These are phyloP conservation scores for Motacilla alba DNA, from an alignment of 2,113 vertebrate genomes.

Conservation along the genomic window DNA sequence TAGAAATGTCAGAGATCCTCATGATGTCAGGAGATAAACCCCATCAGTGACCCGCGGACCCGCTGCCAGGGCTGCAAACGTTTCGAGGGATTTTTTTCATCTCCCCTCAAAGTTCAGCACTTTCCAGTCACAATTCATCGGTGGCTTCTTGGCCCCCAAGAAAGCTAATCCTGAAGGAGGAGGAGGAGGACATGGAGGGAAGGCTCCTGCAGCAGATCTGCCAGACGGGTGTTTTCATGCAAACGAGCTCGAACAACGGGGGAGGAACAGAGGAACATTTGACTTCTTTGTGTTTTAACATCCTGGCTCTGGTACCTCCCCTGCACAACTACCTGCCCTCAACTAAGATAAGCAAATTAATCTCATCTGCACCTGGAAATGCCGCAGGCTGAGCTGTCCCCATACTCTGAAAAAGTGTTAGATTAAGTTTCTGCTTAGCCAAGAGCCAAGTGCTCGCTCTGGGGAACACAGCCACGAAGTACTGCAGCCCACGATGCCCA, in stretches of 20 bases:
- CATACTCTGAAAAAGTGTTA: background rate
- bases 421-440: background rate
- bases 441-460: background rate
- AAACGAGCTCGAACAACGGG: background rate
- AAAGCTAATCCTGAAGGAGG: background rate
- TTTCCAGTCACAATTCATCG: background rate
- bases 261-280: background rate
- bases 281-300: constrained; percentile 29
- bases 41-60: background rate
- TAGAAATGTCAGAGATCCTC: constrained; percentile 48
- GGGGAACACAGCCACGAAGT: background rate
- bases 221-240: background rate
- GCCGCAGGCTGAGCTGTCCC: background rate
- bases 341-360: constrained; percentile 14
- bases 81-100: background rate
- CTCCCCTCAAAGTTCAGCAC: background rate
- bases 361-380: background rate
- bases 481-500: background rate
- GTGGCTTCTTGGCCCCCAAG: background rate
- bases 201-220: background rate
- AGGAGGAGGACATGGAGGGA: background rate
- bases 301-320: background rate
- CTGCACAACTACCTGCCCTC: constrained; percentile 2
- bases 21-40: constrained; percentile 61
- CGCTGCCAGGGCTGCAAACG: background rate